These are phyloP conservation scores for Hydrotaea diabolus DNA, from an alignment of 2,888 invertebrate genomes.

Conservation along the genomic window DNA sequence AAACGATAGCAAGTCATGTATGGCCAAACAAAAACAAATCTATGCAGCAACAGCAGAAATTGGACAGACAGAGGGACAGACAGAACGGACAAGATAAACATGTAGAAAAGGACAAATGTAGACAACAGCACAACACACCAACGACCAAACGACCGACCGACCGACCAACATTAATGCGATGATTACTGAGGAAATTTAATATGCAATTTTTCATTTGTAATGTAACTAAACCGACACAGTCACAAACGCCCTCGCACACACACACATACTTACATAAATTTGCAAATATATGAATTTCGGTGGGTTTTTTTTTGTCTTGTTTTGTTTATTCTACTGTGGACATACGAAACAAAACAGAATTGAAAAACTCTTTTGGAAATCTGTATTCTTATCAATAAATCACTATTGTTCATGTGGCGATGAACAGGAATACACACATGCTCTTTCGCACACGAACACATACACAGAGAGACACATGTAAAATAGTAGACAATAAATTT, in stretches of 20 bases:
- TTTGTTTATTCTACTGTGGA: too few relatives aligned
- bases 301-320: neutral
- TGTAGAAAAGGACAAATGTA: neutral
- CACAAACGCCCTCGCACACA: neutral
- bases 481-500: conserved; percentile 56
- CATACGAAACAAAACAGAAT: neutral
- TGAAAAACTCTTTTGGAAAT: conserved; percentile 39
- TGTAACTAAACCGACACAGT: conserved; percentile 43
- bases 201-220: conserved; percentile 53
- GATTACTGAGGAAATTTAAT: conserved; percentile 55
- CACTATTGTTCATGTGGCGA: conserved; percentile 26
- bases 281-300: neutral
- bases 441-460: neutral
- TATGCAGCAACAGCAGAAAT: neutral
- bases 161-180: conserved; percentile 42
- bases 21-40: neutral
- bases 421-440: neutral
- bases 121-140: neutral
- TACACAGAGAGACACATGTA: neutral
- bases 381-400: conserved; percentile 54
- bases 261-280: neutral
- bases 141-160: neutral
- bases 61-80: neutral
- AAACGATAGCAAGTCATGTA: conserved; percentile 20
- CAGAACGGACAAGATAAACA: neutral